Conservation (phyloP, 2,113 vertebrate species). For the Rhipidura dahli region DNA sequence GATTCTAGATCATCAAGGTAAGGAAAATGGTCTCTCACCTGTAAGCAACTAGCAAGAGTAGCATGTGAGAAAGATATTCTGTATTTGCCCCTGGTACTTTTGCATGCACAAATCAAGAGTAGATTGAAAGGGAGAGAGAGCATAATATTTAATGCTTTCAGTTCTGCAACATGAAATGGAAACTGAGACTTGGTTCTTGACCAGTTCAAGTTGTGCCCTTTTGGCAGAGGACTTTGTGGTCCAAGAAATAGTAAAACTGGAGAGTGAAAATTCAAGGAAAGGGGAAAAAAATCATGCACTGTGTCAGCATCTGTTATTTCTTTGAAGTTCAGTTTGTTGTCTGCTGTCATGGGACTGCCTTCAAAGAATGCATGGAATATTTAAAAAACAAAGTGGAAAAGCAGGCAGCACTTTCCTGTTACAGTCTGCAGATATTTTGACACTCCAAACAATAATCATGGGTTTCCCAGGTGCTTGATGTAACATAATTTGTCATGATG, state of each 20-base stretch:
- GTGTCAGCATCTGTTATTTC: not conserved
- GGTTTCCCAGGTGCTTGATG: constrained; percentile 19
- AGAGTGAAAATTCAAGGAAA: constrained; percentile 6
- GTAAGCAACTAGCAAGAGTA: not conserved
- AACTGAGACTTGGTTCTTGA: not conserved
- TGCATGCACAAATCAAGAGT: not conserved
- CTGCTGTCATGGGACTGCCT: constrained; percentile 44
- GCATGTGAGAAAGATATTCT: not conserved
- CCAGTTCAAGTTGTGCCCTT: constrained; percentile 34
- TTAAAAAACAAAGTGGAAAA: constrained; percentile 48
- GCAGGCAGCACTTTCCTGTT: constrained; percentile 5
- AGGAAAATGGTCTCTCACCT: not conserved
- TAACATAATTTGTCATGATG: constrained; percentile 25
- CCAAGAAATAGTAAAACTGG: not conserved
- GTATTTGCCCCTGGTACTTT: not conserved
- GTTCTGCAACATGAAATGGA: constrained; percentile 20
- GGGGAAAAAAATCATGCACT: not conserved
- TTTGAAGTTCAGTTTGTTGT: constrained; percentile 57
- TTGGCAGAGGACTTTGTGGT: not conserved
- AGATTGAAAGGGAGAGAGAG: not conserved
- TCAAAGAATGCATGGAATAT: constrained; percentile 48
- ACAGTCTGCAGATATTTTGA: constrained; percentile 28
- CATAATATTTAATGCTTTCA: not conserved
- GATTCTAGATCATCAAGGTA: not conserved
- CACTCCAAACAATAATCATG: constrained; percentile 8